Base-by-base conservation (phyloP, 64 coral and sea anemone genomes). In the Pocillopora damicornis region DNA sequence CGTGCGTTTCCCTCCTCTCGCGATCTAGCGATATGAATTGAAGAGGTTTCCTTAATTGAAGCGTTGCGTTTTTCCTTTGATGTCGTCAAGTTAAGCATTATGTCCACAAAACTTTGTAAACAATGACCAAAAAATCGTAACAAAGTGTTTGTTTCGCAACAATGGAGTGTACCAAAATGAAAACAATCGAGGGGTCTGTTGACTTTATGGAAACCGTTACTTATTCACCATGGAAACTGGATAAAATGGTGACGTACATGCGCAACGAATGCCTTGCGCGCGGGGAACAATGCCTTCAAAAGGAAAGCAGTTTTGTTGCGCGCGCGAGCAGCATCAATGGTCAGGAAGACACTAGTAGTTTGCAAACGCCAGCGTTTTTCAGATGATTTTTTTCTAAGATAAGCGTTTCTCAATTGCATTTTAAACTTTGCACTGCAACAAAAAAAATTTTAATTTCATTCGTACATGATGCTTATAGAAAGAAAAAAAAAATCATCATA, bases 61-160 rank as follows among this genome's bases (percentile, higher is more conserved):
- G 63, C 65, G 58, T 85, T 85, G 35, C 72, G 37, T 30, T 73
- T 63, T 18, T 73, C 58, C 35, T 85, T 85, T 73, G 81, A 85
- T 85, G 81, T 85, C 81, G 81, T 85, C 81, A 85, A 85, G 81
- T 85, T 85, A 57, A 38, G 63, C 81, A 85, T 85, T 66, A 37
- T 85, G 67, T 23, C 20, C 35, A 13, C 20, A 82, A 51, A 34
- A 37, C 42, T 35, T 37, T 76, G 34, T 76, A 76, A 76, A 13
- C 26, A 82, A 16, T 61, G 62, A 69, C 36, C 26, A 83, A 67
- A 20, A 14, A 83, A 80, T 60, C 61, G 78, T 23, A 81, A 81
- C 79, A 63, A 85, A 57, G 64, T 7, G 63, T 85, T 85, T 85
- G 81, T 85, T 85, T 85, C 81, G 81, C 81, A 85, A 85, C 81